Base-by-base conservation (phyloP, 1,140 invertebrate genomes). In the Brevipalpus yothersi region DNA sequence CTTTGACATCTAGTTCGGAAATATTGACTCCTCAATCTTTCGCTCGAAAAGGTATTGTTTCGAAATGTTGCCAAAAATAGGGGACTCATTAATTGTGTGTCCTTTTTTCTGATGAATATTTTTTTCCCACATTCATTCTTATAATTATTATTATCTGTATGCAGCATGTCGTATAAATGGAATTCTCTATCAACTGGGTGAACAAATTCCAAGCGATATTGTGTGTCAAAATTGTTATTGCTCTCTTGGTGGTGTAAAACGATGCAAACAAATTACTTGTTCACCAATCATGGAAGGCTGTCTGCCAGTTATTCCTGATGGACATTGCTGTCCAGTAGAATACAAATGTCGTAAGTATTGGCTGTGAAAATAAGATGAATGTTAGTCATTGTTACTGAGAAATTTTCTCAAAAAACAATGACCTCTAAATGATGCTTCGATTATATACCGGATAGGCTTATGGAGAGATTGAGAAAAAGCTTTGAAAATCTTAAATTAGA, bases 291-390 rank as follows among this genome's bases (percentile, higher is more conserved):
- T 86, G 58, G 75, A 79, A 62, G 82, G 81, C 45, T 89, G 85
- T 68, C 75, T 72, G 58, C 84, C 85, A 1, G 77, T 87, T 40
- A 76, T 84, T 39, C 77, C 78, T 45, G 72, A 76, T 58, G 84
- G 83, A 23, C 79, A 86, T 67, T 88, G 84, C 69, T 88, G 85
- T 69, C 83, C 85, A 21, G 80, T 81, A 47, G 83, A 82, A 65
- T 88, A 87, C 66, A 80, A 83, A 64, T 86, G 84, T 66, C 78
- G 79, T 77, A 73, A 76, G 75, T 78, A 47, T 59, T 45, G 23
- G 40, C 17, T 54, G 13, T n/a, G 17, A 49, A 4, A 49, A n/a
- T 2, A 2, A n/a, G 45, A 5, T 31, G 45, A n/a, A 3, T 19
- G 17, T 3, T 49, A 49, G 45, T 49, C 13, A 31, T 31, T 31